Conservation (phyloP, 2,888 invertebrate genomes). For the Selenia dentaria region DNA sequence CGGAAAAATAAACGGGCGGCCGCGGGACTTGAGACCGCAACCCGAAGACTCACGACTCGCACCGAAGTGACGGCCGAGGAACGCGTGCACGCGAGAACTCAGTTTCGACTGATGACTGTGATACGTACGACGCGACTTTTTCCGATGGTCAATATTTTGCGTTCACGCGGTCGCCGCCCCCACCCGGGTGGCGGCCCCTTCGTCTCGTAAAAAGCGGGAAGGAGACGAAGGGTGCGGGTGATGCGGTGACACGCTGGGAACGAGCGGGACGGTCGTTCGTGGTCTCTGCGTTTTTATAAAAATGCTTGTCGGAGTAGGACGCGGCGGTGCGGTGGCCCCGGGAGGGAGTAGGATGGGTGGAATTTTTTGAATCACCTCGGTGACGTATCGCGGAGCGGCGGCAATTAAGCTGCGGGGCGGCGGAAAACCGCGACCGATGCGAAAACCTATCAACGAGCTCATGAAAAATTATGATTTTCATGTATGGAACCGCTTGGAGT, state of each 20-base stretch:
- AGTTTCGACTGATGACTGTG: constrained; percentile 85
- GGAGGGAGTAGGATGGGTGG: constrained; percentile 75
- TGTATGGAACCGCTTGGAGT: constrained; percentile 61
- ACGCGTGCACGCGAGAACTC: constrained; percentile 79
- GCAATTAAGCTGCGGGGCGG: constrained; percentile 84
- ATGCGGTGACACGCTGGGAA: constrained; percentile 71
- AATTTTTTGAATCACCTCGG: constrained; percentile 81
- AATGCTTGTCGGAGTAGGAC: constrained; percentile 76
- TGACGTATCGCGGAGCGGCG: constrained; percentile 81
- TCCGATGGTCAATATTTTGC: constrained; percentile 86
- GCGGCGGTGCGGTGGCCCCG: constrained; percentile 44
- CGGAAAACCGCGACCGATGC: constrained; percentile 81
- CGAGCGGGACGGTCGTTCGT: constrained; percentile 80
- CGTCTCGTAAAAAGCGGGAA: constrained; percentile 85
- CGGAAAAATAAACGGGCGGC: constrained; percentile 72
- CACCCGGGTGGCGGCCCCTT: constrained; percentile 80
- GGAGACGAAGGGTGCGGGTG: constrained; percentile 82
- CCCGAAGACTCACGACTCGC: constrained; percentile 81
- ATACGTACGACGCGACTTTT: constrained; percentile 85
- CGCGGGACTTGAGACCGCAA: constrained; percentile 72
- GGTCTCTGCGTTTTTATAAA: constrained; percentile 84
- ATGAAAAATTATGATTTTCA: constrained; percentile 83
- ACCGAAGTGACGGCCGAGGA: constrained; percentile 73
- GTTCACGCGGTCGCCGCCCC: constrained; percentile 82
- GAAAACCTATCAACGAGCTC: constrained; percentile 84